Conservation (phyloP, 2,888 invertebrate genomes). For the Ametastegia equiseti region DNA sequence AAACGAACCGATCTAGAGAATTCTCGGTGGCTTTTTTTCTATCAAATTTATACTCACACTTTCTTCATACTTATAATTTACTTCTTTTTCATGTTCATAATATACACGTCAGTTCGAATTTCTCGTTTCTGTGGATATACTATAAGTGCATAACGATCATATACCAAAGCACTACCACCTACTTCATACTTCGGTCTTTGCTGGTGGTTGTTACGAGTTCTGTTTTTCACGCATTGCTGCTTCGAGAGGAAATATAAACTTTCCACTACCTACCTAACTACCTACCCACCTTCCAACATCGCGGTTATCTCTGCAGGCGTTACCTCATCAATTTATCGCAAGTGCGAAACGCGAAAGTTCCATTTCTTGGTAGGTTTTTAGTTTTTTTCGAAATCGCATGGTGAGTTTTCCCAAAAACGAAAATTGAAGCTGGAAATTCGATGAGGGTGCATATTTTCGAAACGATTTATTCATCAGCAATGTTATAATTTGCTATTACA, state of each 20-base stretch:
- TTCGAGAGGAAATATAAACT: slow-evolving; percentile 42
- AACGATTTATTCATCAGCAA: too few species aligned
- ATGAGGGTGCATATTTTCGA: too few species aligned
- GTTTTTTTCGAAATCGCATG: too few species aligned
- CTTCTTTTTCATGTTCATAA: too few species aligned
- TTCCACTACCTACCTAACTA: slow-evolving; percentile 8
- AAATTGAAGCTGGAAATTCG: too few species aligned
- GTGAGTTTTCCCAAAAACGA: too few species aligned
- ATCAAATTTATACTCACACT: too few species aligned
- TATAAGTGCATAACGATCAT: background rate
- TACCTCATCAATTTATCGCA: slow-evolving; percentile 12
- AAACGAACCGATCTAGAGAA: slow-evolving; percentile 10
- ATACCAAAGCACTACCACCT: background rate
- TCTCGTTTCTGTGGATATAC: too few species aligned
- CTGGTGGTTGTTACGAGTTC: slow-evolving; percentile 6
- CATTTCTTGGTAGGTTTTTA: too few species aligned
- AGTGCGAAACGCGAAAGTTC: background rate
- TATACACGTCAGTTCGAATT: too few species aligned
- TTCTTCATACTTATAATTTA: too few species aligned
- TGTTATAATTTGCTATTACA: too few species aligned
- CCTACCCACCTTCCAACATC: background rate
- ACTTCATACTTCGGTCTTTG: background rate
- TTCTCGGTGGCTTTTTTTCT: background rate
- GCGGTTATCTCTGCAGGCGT: background rate
- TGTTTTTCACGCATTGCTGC: slow-evolving; percentile 41